Conservation (phyloP, 2,888 invertebrate genomes). For the Horisme vitalbata region DNA sequence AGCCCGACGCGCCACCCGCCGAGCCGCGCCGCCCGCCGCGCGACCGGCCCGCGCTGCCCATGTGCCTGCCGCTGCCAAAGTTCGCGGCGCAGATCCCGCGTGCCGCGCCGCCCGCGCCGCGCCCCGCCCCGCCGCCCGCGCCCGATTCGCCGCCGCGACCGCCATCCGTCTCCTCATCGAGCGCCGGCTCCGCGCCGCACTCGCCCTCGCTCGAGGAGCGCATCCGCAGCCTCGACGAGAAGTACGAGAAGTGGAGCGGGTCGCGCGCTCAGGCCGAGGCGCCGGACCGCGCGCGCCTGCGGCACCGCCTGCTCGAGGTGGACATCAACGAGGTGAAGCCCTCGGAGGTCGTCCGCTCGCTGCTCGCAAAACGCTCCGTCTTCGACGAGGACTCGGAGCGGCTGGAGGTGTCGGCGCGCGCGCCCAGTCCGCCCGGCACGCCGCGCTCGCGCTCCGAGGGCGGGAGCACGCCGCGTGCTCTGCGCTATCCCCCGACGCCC, state of each 20-base stretch:
- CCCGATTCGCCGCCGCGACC: slow-evolving; percentile 87
- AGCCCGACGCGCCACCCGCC: slow-evolving; percentile 88
- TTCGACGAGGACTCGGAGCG: slow-evolving; percentile 98
- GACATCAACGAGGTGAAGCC: slow-evolving; percentile 93
- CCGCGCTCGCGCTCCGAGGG: slow-evolving; percentile 58
- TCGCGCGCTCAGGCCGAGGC: slow-evolving; percentile 83
- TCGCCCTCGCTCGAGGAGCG: slow-evolving; percentile 93
- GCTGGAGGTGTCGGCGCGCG: slow-evolving; percentile 93
- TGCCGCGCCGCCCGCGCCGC: slow-evolving; percentile 75
- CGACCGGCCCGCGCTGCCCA: slow-evolving; percentile 85
- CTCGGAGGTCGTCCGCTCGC: slow-evolving; percentile 95
- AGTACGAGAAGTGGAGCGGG: slow-evolving; percentile 94
- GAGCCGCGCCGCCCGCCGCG: slow-evolving; percentile 89
- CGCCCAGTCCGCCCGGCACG: slow-evolving; percentile 82
- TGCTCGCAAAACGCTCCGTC: slow-evolving; percentile 95
- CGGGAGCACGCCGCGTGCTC: slow-evolving; percentile 67
- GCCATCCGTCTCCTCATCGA: slow-evolving; percentile 89
- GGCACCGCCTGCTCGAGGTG: slow-evolving; percentile 90
- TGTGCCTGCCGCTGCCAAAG: slow-evolving; percentile 93
- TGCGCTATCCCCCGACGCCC: slow-evolving; percentile 85
- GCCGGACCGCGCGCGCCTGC: slow-evolving; percentile 83
- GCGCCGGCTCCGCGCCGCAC: slow-evolving; percentile 87
- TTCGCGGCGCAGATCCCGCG: slow-evolving; percentile 89
- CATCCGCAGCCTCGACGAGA: slow-evolving; percentile 95
- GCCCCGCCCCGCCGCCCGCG: slow-evolving; percentile 72